Evolutionary conservation across 2,888 invertebrate genomes (phyloP), one percentile per base, ranked within the genome.

Genomic region (Sphaerophoria taeniata): DNA sequence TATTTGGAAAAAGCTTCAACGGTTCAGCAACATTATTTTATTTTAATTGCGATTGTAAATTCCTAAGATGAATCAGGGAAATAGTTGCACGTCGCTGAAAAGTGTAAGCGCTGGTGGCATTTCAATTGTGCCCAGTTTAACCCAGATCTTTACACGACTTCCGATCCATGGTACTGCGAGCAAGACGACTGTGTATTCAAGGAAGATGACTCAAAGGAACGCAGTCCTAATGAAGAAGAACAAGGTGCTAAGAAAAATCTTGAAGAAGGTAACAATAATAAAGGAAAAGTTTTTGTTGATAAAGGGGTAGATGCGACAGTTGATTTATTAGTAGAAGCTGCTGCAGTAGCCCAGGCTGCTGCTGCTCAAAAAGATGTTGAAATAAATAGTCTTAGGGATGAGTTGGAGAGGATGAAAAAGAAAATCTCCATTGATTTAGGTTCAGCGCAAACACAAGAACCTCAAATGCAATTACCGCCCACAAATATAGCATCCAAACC

Each of bases 11-110:
- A n/a, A n/a, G n/a, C n/a, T n/a, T n/a, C n/a, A n/a, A n/a, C n/a
- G n/a, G n/a, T n/a, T n/a, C n/a, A 55, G 55, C 55, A 55, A 55
- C 55, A 55, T 55, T 33, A 55, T 55, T 55, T 55, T 55, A 55
- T 55, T 55, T 55, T 4, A 55, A 55, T 55, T 55, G 55, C 1
- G 0, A 0, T 6, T 33, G 4, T 31, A 12, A 31, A 3, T 11
- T 53, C 12, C 6, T 31, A 55, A 33, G 33, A 55, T 31, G 33
- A 33, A 5, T 11, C 31, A 11, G 0, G 2, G 53, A 53, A 6
- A 55, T 33, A 12, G 55, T 33, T 33, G 31, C 55, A 12, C 12
- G 31, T 33, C n/a, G n/a, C n/a, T n/a, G 47, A 49, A 14, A 49
- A 49, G 31, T 53, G 55, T n/a, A 55, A 55, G 33, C 12, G 55